Evolutionary conservation across 2,113 vertebrate genomes (phyloP).

Genomic region (Candoia aspera): DNA sequence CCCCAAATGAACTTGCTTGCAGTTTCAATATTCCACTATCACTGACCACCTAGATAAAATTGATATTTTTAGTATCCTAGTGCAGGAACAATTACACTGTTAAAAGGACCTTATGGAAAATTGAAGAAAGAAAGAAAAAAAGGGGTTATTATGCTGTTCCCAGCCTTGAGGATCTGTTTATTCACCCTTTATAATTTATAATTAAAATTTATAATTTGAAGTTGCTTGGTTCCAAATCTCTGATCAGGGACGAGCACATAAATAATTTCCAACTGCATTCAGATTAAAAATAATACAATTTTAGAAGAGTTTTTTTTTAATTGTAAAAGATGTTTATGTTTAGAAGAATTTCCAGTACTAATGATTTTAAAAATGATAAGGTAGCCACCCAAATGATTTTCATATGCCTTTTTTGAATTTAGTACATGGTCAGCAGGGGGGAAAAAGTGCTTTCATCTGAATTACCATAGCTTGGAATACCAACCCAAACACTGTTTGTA

Average conservation of each 20-base stretch:
- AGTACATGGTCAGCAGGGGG: no score
- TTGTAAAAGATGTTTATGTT: background rate
- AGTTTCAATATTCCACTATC: background rate
- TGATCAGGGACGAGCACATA: background rate
- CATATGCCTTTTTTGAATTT: no score
- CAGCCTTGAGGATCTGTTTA: background rate
- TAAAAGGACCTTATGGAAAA: background rate
- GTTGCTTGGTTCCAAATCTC: background rate
- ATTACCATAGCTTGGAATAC: background rate
- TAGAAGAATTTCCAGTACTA: background rate
- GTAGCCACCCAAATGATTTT: background rate
- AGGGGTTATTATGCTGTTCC: background rate
- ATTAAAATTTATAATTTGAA: background rate
- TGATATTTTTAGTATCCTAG: slow-evolving; percentile 11
- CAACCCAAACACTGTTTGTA: background rate
- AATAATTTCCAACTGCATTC: background rate
- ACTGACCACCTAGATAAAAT: slow-evolving; percentile 4
- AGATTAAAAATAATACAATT: no score
- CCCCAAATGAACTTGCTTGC: slow-evolving; percentile 18
- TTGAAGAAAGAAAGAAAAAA: background rate
- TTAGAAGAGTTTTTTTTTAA: no score
- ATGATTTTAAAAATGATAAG: background rate
- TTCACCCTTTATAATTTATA: background rate
- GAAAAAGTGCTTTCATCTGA: background rate
- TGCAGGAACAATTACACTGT: background rate